Conservation (phyloP, 2,113 vertebrate genomes). For the Stegastes partitus region DNA sequence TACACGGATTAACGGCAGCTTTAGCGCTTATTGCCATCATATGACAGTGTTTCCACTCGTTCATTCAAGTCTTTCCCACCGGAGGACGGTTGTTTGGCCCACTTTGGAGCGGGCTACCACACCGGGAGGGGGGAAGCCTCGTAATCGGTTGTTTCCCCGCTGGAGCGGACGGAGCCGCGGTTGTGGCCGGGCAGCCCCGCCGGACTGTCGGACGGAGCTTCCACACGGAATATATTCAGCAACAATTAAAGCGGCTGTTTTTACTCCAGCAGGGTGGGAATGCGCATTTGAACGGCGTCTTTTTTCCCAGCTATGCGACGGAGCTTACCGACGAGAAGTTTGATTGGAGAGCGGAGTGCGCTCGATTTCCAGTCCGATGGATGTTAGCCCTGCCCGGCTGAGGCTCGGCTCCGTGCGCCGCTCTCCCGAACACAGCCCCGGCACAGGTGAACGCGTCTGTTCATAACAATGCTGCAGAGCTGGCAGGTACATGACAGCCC, state of each 20-base stretch:
- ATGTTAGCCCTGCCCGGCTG: constrained; percentile 67
- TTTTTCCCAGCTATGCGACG: constrained; percentile 42
- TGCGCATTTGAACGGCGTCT: background rate
- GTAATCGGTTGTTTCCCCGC: constrained; percentile 55
- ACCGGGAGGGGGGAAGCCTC: constrained; percentile 35
- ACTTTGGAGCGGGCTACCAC: constrained; percentile 41
- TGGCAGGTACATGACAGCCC: constrained; percentile 37
- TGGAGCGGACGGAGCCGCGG: constrained; percentile 58
- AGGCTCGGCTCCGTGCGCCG: constrained; percentile 55
- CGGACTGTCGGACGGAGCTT: constrained; percentile 48
- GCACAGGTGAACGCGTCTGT: constrained; percentile 30
- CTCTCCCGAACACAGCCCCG: constrained; percentile 18
- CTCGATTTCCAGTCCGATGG: constrained; percentile 75
- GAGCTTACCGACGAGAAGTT: constrained; percentile 62
- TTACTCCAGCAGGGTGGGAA: accelerated
- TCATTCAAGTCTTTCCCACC: background rate
- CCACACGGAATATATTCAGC: constrained; percentile 38
- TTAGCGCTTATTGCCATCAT: background rate
- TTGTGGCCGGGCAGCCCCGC: constrained; percentile 62
- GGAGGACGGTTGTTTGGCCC: constrained; percentile 22
- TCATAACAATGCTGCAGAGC: constrained; percentile 61
- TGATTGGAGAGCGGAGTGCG: constrained; percentile 67
- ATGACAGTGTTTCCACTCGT: constrained; percentile 8
- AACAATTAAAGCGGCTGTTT: accelerated
- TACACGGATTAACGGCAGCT: constrained; percentile 50